Evolutionary conservation across 2,797 vertebrate species (phyloP).

Genomic region (Pseudomugil tenellus): DNA sequence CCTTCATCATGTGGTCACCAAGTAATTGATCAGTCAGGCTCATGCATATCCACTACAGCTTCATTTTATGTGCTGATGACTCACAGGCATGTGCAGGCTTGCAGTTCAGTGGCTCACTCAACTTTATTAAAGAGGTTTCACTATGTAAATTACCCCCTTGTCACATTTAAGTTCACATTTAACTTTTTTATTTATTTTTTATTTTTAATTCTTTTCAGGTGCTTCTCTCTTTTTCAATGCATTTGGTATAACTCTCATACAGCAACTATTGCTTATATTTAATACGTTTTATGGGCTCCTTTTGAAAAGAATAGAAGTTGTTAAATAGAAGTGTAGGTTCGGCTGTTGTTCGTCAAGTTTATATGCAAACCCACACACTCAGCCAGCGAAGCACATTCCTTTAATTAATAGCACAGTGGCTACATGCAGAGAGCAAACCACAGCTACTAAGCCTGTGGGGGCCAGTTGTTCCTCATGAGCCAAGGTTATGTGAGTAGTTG

Average conservation of each 20-base stretch:
- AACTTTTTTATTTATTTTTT: constrained; percentile 25
- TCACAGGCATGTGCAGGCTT: constrained; percentile 63
- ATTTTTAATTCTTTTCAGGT: constrained; percentile 23
- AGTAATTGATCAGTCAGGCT: constrained; percentile 52
- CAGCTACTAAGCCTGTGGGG: constrained; percentile 50
- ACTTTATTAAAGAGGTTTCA: constrained; percentile 28
- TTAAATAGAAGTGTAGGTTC: constrained; percentile 68
- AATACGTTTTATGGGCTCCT: constrained; percentile 36
- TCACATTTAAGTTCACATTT: constrained; percentile 18
- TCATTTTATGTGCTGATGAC: constrained; percentile 66
- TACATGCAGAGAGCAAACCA: constrained; percentile 67
- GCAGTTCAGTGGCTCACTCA: constrained; percentile 43
- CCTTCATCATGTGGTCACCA: constrained; percentile 37
- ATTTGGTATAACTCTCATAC: neutral
- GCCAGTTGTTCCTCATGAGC: constrained; percentile 55
- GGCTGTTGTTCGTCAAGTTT: constrained; percentile 62
- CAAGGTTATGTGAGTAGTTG: constrained; percentile 50
- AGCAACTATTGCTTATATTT: neutral
- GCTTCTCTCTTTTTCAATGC: neutral
- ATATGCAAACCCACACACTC: constrained; percentile 70
- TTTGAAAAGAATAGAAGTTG: constrained; percentile 55
- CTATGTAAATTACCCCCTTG: constrained; percentile 16
- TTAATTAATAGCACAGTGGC: constrained; percentile 79
- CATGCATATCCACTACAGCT: constrained; percentile 64
- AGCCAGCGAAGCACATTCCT: constrained; percentile 79